Conservation (phyloP, 2,888 invertebrate species). For the Melieria omissa region DNA sequence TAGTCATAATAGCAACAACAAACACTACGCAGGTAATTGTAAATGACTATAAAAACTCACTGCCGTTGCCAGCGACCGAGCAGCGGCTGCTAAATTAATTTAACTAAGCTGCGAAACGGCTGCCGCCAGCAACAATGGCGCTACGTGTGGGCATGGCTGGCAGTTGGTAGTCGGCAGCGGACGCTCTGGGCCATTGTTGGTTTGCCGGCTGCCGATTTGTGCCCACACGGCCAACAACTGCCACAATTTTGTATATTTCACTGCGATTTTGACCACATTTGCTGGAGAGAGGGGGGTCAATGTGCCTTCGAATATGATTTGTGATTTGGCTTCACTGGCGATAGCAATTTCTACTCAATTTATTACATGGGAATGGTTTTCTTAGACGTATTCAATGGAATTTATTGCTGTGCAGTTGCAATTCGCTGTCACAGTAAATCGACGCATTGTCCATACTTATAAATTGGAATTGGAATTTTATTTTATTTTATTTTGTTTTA, state of each 20-base stretch:
- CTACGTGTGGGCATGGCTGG: not conserved
- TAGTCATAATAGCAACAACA: too few relatives aligned
- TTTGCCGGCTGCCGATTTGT: too few relatives aligned
- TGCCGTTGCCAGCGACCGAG: too few relatives aligned
- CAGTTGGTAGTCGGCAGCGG: not conserved
- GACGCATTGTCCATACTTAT: not conserved
- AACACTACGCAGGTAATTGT: too few relatives aligned
- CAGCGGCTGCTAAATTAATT: conserved; percentile 17
- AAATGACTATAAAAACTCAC: too few relatives aligned
- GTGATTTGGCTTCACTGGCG: not conserved
- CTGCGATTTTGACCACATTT: not conserved
- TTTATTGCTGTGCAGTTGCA: not conserved
- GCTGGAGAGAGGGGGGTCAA: not conserved
- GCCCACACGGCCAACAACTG: too few relatives aligned
- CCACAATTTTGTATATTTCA: conserved; percentile 13
- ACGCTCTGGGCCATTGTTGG: not conserved
- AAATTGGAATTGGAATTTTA: too few relatives aligned
- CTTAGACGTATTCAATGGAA: not conserved
- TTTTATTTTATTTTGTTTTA: too few relatives aligned
- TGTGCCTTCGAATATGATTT: not conserved
- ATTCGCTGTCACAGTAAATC: conserved; percentile 7
- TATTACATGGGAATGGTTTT: conserved; percentile 3
- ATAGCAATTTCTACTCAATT: not conserved
- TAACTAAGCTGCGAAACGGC: conserved; percentile 13
- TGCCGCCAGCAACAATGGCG: not conserved